phyloP scores from a whole-genome alignment of 2,797 vertebrate genomes.

The Glossophaga mutica region DNA sequence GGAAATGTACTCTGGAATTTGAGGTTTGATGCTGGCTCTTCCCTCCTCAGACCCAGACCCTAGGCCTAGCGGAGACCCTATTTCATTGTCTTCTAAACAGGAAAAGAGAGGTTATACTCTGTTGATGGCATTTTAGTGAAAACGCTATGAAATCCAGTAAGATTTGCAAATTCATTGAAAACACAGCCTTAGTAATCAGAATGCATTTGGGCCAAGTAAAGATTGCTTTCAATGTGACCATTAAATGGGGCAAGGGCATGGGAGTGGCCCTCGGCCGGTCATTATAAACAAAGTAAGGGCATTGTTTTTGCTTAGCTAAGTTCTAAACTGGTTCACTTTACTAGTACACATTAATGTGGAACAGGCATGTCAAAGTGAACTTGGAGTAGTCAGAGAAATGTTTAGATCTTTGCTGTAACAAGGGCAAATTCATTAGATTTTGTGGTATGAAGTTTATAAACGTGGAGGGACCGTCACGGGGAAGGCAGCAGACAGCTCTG shows the following conservation, averaged over 20 bases:
- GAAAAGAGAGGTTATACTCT: not conserved
- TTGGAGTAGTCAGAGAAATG: not conserved
- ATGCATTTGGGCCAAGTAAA: not conserved
- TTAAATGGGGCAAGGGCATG: not conserved
- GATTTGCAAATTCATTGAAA: not conserved
- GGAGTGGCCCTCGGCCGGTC: not conserved
- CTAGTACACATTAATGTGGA: not conserved
- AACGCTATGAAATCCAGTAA: not conserved
- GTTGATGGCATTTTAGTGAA: not conserved
- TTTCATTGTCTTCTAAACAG: not conserved
- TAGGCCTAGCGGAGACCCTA: not conserved
- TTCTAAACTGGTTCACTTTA: not conserved
- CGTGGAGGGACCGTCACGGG: not conserved
- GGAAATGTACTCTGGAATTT: not conserved
- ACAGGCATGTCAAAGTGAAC: not conserved
- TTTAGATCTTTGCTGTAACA: not conserved
- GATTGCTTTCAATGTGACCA: not conserved
- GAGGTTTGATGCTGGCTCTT: not conserved
- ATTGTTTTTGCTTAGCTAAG: conserved; percentile 11
- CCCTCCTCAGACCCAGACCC: not conserved
- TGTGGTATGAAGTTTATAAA: not conserved
- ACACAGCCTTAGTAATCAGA: not conserved
- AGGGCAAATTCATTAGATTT: not conserved
- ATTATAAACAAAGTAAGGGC: not conserved
- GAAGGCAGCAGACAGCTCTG: not conserved